Conservation (phyloP, 2,888 invertebrate genomes). For the Digitonthophagus gazella region DNA sequence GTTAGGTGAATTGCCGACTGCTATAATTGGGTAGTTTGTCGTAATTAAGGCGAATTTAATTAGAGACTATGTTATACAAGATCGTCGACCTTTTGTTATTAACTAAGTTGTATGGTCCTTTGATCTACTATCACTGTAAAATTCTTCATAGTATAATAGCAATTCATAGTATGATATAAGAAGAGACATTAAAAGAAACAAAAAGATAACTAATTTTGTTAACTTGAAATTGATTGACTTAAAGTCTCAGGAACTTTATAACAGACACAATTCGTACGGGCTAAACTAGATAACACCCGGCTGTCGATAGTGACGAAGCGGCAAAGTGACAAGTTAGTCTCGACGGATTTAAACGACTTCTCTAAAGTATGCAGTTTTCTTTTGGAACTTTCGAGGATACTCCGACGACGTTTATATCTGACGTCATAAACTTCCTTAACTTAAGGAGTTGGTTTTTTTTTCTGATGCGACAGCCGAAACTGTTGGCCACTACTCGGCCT, state of each 20-base stretch:
- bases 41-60: background rate
- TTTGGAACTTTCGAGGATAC: background rate
- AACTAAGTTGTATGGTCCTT: background rate
- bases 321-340: background rate
- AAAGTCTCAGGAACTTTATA: background rate
- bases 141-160: too few relatives aligned
- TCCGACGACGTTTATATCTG: background rate
- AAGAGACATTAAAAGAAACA: too few relatives aligned
- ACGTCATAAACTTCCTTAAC: background rate
- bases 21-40: background rate
- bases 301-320: background rate
- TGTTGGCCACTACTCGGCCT: background rate
- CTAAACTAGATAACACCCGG: background rate
- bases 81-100: background rate
- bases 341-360: background rate
- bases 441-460: background rate
- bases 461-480: too few relatives aligned
- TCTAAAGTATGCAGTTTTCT: background rate
- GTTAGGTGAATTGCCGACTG: background rate
- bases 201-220: too few relatives aligned
- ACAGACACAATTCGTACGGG: background rate
- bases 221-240: background rate
- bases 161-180: too few relatives aligned
- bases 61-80: background rate
- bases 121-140: too few relatives aligned